A percentile compares a stretch with the other conserved stretches of the same genome.
phyloP scores from a whole-genome alignment of 2,888 invertebrate genomes.

The Acanthosoma haemorrhoidale region DNA sequence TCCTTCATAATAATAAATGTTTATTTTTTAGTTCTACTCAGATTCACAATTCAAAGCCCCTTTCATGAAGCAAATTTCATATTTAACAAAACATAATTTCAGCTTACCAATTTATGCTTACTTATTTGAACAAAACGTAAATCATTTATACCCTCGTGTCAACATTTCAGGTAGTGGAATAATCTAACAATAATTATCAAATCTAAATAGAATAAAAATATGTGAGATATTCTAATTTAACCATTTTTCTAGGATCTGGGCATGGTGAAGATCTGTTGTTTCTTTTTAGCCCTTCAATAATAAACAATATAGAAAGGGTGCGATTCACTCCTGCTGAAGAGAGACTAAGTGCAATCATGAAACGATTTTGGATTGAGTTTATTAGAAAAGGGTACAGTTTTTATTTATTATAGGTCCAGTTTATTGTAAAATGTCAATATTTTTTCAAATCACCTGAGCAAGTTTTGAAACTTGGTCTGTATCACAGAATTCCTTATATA shows the following conservation, averaged over 20 bases:
- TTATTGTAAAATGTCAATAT: too few species aligned
- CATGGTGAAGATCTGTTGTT: conserved; percentile 63
- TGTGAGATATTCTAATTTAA: not conserved
- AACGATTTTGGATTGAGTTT: conserved; percentile 51
- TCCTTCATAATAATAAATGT: not conserved
- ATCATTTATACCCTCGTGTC: conserved; percentile 48
- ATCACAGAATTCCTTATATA: too few species aligned
- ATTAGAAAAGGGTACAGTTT: conserved; percentile 51
- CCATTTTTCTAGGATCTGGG: conserved; percentile 43
- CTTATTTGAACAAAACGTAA: conserved; percentile 51
- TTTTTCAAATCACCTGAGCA: too few species aligned
- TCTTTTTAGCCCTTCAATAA: conserved; percentile 60
- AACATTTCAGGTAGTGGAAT: conserved; percentile 52
- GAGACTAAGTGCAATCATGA: conserved; percentile 51
- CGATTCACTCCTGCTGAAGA: conserved; percentile 58
- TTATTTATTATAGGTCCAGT: too few species aligned
- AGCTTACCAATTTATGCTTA: conserved; percentile 52
- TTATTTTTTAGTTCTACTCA: conserved; percentile 49
- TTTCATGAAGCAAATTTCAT: conserved; percentile 52
- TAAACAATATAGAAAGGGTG: conserved; percentile 61
- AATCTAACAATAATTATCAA: too few species aligned
- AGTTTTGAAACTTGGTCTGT: too few species aligned
- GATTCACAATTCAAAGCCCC: conserved; percentile 56
- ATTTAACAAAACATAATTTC: conserved; percentile 45
- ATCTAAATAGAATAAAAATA: too few species aligned